Evolutionary conservation across 1,140 invertebrate genomes (phyloP).

Genomic region (Ctenoplectra terminalis): DNA sequence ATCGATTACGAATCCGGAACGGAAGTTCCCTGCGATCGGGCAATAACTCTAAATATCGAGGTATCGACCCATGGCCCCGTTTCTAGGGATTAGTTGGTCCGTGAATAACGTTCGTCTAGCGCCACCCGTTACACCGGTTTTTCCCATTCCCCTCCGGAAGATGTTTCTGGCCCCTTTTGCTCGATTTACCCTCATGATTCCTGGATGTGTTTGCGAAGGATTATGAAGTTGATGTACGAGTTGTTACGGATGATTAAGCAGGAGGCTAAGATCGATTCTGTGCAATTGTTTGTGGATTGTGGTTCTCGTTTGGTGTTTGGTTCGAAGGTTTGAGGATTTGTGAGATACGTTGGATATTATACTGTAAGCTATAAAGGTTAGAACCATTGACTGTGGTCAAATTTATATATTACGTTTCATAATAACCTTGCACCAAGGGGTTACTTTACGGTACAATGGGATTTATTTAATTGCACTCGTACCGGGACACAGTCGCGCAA

Average conservation of each 20-base stretch:
- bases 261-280: neutral
- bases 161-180: neutral
- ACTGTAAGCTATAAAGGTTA: no score
- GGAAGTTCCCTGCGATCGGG: slow-evolving; percentile 62
- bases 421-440: neutral
- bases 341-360: no score
- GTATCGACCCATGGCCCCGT: slow-evolving; percentile 62
- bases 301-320: neutral
- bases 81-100: slow-evolving; percentile 64
- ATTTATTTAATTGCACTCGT: slow-evolving; percentile 35
- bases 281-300: neutral
- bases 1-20: slow-evolving; percentile 63
- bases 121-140: slow-evolving; percentile 37
- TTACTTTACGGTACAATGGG: slow-evolving; percentile 24
- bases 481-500: neutral
- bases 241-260: neutral
- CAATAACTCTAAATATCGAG: slow-evolving; percentile 74
- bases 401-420: no score
- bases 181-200: neutral
- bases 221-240: slow-evolving; percentile 19
- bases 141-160: neutral
- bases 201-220: neutral
- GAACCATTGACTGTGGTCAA: no score
- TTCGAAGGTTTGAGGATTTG: neutral
- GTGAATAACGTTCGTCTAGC: slow-evolving; percentile 50